These are phyloP conservation scores for Okamejei kenojei DNA, from an alignment of 2,797 vertebrate genomes.

Conservation along the genomic window DNA sequence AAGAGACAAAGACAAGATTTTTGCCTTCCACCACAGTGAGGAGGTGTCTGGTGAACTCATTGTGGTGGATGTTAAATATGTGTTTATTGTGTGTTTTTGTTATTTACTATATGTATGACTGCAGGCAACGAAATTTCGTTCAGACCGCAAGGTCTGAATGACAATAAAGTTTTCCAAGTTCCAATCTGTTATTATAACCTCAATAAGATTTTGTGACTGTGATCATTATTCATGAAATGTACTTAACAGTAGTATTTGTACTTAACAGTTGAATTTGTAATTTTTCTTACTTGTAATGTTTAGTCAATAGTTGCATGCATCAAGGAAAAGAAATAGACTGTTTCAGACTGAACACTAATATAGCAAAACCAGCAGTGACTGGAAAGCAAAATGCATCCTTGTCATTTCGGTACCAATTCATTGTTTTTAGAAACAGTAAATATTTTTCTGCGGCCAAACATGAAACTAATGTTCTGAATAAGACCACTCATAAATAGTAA, in stretches of 20 bases:
- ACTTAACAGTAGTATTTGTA: background rate
- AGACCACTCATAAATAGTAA: background rate
- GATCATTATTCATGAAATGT: conserved; percentile 25
- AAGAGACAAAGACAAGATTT: too few species aligned
- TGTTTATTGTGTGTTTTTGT: too few species aligned
- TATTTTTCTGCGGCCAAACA: background rate
- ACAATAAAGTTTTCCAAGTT: too few species aligned
- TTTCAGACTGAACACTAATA: background rate
- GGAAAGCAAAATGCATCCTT: background rate
- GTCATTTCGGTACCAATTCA: conserved; percentile 13
- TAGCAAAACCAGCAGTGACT: background rate
- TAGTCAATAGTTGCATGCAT: conserved; percentile 5
- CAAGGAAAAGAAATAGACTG: conserved; percentile 6
- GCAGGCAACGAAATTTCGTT: too few species aligned
- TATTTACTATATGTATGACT: too few species aligned
- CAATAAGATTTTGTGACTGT: conserved; percentile 2
- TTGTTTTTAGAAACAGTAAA: background rate
- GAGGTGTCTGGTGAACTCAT: too few species aligned
- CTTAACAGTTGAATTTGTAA: conserved; percentile 8
- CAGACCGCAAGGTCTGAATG: too few species aligned
- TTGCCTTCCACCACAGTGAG: too few species aligned
- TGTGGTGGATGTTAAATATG: too few species aligned
- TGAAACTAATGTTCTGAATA: background rate
- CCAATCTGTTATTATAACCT: conserved; percentile 28
- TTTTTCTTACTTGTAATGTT: background rate